phyloP scores from a whole-genome alignment of 2,113 vertebrate genomes.

The Pollimyrus isidori region DNA sequence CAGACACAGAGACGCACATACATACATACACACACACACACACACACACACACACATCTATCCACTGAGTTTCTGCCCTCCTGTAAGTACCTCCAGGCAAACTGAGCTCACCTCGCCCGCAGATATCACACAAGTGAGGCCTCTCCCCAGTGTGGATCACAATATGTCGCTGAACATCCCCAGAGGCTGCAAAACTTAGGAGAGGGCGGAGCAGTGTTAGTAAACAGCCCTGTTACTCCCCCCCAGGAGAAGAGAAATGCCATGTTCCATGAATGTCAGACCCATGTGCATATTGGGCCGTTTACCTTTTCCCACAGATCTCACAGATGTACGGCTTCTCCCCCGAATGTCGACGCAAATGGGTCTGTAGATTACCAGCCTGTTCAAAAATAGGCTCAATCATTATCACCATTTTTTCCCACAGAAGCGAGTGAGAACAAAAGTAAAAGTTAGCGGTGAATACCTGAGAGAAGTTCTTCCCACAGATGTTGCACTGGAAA shows the following conservation, averaged over 20 bases:
- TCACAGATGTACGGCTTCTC: conserved; percentile 98
- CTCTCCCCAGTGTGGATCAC: conserved; percentile 92
- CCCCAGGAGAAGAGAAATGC: neutral
- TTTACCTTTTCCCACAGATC: conserved; percentile 91
- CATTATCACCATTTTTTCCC: neutral
- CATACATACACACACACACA: neutral
- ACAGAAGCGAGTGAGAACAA: neutral
- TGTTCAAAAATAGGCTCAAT: conserved; percentile 38
- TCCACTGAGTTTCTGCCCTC: neutral
- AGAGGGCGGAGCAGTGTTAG: neutral
- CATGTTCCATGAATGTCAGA: neutral
- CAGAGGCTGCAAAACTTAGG: conserved; percentile 85
- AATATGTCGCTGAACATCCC: conserved; percentile 92
- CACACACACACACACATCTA: neutral
- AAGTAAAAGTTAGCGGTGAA: conserved; percentile 18
- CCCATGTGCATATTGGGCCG: neutral
- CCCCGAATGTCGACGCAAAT: conserved; percentile 88
- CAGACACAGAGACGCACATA: neutral
- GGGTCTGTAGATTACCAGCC: conserved; percentile 95
- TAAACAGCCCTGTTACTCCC: neutral
- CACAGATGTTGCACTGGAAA: conserved; percentile 94
- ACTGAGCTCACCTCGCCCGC: conserved; percentile 74
- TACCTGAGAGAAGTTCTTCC: conserved; percentile 97
- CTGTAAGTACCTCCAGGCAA: conserved; percentile 1
- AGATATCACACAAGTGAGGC: conserved; percentile 91